Evolutionary conservation across 2,797 vertebrate species (phyloP).

Genomic region (Melopsittacus undulatus): DNA sequence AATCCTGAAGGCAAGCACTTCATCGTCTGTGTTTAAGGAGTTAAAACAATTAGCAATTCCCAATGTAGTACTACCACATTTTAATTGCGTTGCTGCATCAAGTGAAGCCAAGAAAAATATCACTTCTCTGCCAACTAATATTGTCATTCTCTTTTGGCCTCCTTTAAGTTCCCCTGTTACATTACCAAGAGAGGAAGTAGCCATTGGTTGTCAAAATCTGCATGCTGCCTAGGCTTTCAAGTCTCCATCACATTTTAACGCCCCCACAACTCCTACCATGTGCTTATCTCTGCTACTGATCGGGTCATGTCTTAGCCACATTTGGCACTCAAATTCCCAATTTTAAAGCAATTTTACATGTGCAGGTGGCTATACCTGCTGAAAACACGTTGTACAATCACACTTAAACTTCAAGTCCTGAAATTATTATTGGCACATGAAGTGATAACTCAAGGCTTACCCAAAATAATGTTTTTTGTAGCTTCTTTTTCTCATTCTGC

Average conservation of each 20-base stretch:
- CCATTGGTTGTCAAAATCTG: not conserved
- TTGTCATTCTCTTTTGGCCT: not conserved
- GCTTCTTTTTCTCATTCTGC: not conserved
- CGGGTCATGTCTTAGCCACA: not conserved
- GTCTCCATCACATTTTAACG: not conserved
- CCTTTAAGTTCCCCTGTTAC: not conserved
- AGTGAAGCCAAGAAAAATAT: slow-evolving; percentile 27
- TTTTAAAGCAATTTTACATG: not conserved
- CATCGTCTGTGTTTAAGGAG: not conserved
- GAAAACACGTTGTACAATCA: not conserved
- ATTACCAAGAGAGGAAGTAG: not conserved
- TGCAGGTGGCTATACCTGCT: not conserved
- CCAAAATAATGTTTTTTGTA: not conserved
- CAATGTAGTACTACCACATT: not conserved
- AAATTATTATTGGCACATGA: not conserved
- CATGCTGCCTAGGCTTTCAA: not conserved
- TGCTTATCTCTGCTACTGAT: not conserved
- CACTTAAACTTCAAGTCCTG: not conserved
- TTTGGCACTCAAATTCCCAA: not conserved
- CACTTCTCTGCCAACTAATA: slow-evolving; percentile 13
- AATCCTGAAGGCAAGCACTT: not conserved
- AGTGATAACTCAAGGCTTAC: not conserved
- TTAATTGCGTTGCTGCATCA: slow-evolving; percentile 6
- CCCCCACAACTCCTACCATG: not conserved
- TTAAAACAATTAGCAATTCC: slow-evolving; percentile 8